These are phyloP conservation scores for Chamaetylas fuelleborni DNA, from an alignment of 2,113 vertebrate species.

Conservation along the genomic window DNA sequence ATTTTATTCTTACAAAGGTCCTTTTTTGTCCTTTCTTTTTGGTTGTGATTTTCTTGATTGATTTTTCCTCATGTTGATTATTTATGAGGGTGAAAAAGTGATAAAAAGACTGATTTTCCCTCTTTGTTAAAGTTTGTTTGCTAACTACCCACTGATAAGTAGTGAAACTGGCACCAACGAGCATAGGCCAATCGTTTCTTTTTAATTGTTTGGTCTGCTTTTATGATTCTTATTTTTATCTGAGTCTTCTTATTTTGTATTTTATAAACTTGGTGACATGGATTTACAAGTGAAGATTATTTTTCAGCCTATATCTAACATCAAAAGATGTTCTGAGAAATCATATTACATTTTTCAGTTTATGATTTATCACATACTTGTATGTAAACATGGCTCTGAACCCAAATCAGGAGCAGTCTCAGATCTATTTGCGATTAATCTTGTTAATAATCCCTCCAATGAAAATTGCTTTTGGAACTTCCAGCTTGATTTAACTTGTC, in stretches of 20 bases:
- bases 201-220: background rate
- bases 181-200: background rate
- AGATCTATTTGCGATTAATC: constrained; percentile 61
- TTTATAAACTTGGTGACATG: constrained; percentile 9
- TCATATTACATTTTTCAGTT: constrained; percentile 28
- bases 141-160: background rate
- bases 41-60: background rate
- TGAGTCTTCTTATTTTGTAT: constrained; percentile 7
- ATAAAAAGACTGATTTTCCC: background rate
- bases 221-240: constrained; percentile 19
- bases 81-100: background rate
- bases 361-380: constrained; percentile 52
- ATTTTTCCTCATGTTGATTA: background rate
- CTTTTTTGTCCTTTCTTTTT: background rate
- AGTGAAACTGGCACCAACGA: background rate
- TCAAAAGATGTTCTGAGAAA: constrained; percentile 53
- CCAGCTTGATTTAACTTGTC: constrained; percentile 44
- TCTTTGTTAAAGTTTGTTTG: background rate
- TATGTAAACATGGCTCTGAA: background rate
- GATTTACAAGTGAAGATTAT: constrained; percentile 59
- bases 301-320: constrained; percentile 63
- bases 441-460: constrained; percentile 26
- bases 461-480: constrained; percentile 43
- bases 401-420: background rate
- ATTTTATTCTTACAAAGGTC: background rate